Base-by-base conservation (phyloP, 2,113 vertebrate genomes). In the Chaetura pelagica region DNA sequence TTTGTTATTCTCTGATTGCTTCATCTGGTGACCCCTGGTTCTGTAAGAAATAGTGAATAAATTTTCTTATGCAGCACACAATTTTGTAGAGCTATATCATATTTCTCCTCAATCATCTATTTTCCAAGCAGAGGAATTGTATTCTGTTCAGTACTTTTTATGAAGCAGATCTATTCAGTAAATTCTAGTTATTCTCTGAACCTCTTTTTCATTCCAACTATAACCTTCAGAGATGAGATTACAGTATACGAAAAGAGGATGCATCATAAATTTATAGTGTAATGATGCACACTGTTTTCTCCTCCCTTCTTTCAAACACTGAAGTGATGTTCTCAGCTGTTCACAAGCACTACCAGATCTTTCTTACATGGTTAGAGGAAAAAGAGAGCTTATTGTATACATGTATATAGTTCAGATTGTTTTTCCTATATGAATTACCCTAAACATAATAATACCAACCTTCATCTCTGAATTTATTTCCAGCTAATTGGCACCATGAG, bases 131-230 rank as follows among this genome's bases (percentile, higher is more conserved):
- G 46, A 67, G 29, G 80, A 77, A 78, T 87, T 64, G 34, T 34
- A 81, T 55, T 90, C 67, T 89, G 68, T 59, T 90, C 57, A 63
- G 59, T 71, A 29, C 48, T 72, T 93, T 91, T 72, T 78, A 59
- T 89, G 68, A 87, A 90, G 77, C 2, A 1, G 64, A 52, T 71
- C 64, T 84, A 59, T 42, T 35, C 32, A 48, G 64, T 20, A 84
- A 48, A 93, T 84, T 84, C 89, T 71, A 81, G 86, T 75, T 94
- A 92, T 89, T 81, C 55, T 55, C 89, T 87, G 26, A 35, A 16
- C 62, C 57, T 92, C 51, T 84, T 76, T 77, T 93, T 86, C 83
- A 92, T 93, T 90, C 74, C 2, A 2, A 24, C 82, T 69, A 34
- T 80, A 89, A 74, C 61, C 16, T 90, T 90, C 40, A 51, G 83